Base-by-base conservation (phyloP, 2,888 invertebrate genomes). In the Chymomyza caudatula region DNA sequence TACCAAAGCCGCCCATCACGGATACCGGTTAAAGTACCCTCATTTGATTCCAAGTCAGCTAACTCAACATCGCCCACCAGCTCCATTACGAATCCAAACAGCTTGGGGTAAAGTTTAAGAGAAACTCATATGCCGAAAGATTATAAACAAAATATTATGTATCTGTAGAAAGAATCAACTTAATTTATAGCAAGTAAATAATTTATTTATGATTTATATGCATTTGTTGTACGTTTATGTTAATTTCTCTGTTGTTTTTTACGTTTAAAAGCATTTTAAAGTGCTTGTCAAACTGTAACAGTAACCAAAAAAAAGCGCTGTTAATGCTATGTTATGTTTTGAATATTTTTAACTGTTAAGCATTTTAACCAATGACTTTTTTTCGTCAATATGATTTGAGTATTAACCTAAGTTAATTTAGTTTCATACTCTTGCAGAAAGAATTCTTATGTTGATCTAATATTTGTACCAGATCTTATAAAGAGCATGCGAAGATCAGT, bases 11-110 rank as follows among this genome's bases (percentile, higher is more conserved):
- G 88, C 70, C 88, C 88, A 77, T 90, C 90, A 74, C 85, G 90
- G 89, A 90, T 90, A 80, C 90, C 90, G 72, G 86, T 90, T 73
- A 90, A 90, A 80, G 87, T 90, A 79, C 77, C 82, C 77, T 89
- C 90, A 80, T 82, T 85, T 72, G 90, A 90, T 76, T 83, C 82
- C 72, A 90, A 90, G 80, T 86, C 88, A 63, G 78, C 71, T 65
- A 76, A 79, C 71, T 80, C 79, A 75, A 81, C 86, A 74, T 89
- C 89, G 82, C 89, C 90, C 67, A 89, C 89, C 76, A 90, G 87
- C 82, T 90, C 88, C 72, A 85, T 87, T 71, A 89, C 88, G 74
- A 86, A 88, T 84, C 86, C 88, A 76, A 89, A 85, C 85, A 89
- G 86, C 82, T 87, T 89, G 80, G 90, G 89, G 89, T 90, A 90